Percentiles rank a stretch among this genome's conserved stretches.
Conservation (phyloP, 2,113 vertebrate genomes). For the Chlorodrepanis virens region DNA sequence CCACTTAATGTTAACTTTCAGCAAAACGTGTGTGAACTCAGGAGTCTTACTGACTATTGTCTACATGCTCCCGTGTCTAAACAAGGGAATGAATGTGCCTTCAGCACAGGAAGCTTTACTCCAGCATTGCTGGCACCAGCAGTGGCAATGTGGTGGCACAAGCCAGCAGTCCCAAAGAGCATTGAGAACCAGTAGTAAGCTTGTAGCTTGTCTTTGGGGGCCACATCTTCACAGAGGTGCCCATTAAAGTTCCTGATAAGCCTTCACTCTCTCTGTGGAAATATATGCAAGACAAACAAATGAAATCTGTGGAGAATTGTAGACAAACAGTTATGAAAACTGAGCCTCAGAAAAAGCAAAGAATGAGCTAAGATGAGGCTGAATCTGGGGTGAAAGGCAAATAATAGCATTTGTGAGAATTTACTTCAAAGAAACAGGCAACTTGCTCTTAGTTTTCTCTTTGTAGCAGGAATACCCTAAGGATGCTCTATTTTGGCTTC, state of each 20-base stretch:
- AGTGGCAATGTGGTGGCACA: not conserved
- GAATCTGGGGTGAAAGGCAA: not conserved
- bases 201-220: not conserved
- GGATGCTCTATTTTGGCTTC: not conserved
- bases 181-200: not conserved
- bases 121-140: not conserved
- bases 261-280: not conserved
- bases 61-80: not conserved
- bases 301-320: not conserved
- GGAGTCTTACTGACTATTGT: not conserved
- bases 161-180: not conserved
- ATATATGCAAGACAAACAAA: not conserved
- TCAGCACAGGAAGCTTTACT: not conserved
- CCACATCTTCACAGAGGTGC: not conserved
- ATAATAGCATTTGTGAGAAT: not conserved
- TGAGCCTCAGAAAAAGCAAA: not conserved
- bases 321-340: not conserved
- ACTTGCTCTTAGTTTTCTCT: not conserved
- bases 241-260: not conserved
- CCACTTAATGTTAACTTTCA: not conserved
- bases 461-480: not conserved
- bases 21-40: not conserved
- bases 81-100: not conserved
- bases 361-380: not conserved
- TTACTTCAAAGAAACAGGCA: not conserved